Evolutionary conservation across 37 sponge, comb jelly and placozoan species (phyloP), one percentile per base, ranked within the genome.

Genomic region (Diacarnus erythraeanus): DNA sequence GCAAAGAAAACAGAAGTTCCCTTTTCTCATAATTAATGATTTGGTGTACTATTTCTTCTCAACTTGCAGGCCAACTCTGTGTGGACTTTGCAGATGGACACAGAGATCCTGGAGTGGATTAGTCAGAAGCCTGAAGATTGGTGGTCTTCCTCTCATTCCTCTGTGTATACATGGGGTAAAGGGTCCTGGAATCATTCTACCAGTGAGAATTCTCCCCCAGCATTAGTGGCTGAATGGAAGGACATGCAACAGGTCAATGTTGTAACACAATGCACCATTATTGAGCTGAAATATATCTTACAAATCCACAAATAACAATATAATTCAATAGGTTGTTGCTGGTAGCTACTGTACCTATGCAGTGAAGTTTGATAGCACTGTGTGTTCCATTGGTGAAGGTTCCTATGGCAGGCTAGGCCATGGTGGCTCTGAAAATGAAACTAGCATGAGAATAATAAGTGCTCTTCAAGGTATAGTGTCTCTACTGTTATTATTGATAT

Each of bases 401-500:
- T 75, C 86, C 36, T 87, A 89, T 59, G 96, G 96, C 0, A 70
- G 94, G 57, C 88, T 96, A 20, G 96, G 96, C 42, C 91, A 93
- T 54, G 87, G 88, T 0, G 77, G 56, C 67, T 80, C 88, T 33
- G 93, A 94, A 56, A 81, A 74, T 59, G 87, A 86, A 20, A 58
- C 61, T 20, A 78, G 26, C 61, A 71, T 91, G 57, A 87, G 79
- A 57, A 26, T 54, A 47, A 88, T 94, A 47, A 68, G 84, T 18
- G 77, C 83, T 34, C 83, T 94, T 3, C 89, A 87, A 74, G 95
- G 95, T 91, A 38, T 61, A 27, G 20, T 27, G 30, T 61, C 20
- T 5, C 20, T 23, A 29, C 30, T 61, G 25, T 61, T 61, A 6
- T 61, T 36, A 5, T 36, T 36, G 38, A 10, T 36, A n/a, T n/a